Evolutionary conservation across 2,797 vertebrate species (phyloP).

Genomic region (Graptemys geographica): DNA sequence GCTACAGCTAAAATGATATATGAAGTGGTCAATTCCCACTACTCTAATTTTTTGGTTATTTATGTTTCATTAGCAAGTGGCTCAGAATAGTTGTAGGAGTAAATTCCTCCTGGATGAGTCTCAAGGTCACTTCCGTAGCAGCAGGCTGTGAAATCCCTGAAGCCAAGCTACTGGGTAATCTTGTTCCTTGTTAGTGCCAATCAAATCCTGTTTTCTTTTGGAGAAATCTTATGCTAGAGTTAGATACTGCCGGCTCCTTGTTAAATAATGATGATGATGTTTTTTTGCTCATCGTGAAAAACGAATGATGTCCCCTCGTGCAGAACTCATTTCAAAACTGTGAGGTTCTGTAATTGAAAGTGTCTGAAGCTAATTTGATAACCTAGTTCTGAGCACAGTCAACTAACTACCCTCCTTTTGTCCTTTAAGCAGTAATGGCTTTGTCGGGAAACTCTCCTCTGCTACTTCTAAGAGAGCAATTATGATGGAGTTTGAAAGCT

Average conservation of each 20-base stretch:
- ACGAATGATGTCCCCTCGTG: constrained; percentile 75
- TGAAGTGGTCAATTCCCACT: neutral
- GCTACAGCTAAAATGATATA: neutral
- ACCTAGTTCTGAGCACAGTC: constrained; percentile 70
- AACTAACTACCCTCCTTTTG: constrained; percentile 68
- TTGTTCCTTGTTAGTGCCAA: constrained; percentile 45
- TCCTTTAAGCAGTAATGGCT: constrained; percentile 72
- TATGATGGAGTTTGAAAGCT: constrained; percentile 58
- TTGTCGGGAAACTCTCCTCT: constrained; percentile 69
- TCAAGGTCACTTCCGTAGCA: constrained; percentile 55
- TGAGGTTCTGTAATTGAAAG: constrained; percentile 78
- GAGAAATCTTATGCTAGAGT: constrained; percentile 45
- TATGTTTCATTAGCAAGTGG: constrained; percentile 49
- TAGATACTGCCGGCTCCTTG: constrained; percentile 46
- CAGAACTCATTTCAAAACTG: constrained; percentile 75
- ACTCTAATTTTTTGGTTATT: constrained; percentile 30
- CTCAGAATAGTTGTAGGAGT: constrained; percentile 16
- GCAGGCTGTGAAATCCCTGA: constrained; percentile 28
- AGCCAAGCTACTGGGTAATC: constrained; percentile 46
- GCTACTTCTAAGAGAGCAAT: constrained; percentile 60
- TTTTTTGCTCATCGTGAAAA: constrained; percentile 69
- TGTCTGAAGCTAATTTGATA: constrained; percentile 77
- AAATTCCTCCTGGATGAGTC: constrained; percentile 45
- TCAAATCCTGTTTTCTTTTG: constrained; percentile 51
- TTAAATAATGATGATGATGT: constrained; percentile 76